These are phyloP conservation scores for Malurus splendens DNA, from an alignment of 2,797 vertebrate species.

Conservation along the genomic window DNA sequence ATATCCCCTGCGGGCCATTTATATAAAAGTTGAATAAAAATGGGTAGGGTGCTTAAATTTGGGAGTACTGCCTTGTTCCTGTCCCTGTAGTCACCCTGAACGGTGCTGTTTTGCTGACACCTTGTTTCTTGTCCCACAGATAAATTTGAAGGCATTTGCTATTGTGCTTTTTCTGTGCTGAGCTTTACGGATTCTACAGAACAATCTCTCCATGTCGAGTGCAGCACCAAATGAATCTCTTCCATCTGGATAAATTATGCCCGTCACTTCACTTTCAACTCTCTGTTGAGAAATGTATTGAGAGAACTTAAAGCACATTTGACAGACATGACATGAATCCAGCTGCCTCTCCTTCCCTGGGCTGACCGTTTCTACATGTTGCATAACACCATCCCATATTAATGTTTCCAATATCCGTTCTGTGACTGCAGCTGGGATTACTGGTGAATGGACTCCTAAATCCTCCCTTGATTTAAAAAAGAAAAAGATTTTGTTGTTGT, in stretches of 20 bases:
- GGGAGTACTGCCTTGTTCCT: neutral
- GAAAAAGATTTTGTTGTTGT: neutral
- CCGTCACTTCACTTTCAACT: neutral
- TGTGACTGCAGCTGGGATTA: constrained; percentile 2
- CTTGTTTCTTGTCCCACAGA: neutral
- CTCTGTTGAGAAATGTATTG: neutral
- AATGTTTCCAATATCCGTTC: constrained; percentile 7
- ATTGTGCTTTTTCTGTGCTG: neutral
- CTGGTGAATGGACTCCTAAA: constrained; percentile 24
- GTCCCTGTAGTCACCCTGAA: neutral
- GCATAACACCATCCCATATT: neutral
- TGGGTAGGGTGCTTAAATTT: neutral
- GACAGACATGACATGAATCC: neutral
- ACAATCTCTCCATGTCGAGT: neutral
- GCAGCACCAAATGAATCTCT: neutral
- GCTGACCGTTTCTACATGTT: neutral
- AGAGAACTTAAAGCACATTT: neutral
- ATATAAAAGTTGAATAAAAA: constrained; percentile 30
- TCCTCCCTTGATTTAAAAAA: neutral
- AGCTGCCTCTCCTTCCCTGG: neutral
- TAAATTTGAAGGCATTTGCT: neutral
- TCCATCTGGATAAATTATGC: neutral
- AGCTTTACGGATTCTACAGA: neutral
- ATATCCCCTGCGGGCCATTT: neutral
- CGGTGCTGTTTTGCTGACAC: neutral